Conservation (phyloP, 2,797 vertebrate genomes). For the Lacerta agilis region DNA sequence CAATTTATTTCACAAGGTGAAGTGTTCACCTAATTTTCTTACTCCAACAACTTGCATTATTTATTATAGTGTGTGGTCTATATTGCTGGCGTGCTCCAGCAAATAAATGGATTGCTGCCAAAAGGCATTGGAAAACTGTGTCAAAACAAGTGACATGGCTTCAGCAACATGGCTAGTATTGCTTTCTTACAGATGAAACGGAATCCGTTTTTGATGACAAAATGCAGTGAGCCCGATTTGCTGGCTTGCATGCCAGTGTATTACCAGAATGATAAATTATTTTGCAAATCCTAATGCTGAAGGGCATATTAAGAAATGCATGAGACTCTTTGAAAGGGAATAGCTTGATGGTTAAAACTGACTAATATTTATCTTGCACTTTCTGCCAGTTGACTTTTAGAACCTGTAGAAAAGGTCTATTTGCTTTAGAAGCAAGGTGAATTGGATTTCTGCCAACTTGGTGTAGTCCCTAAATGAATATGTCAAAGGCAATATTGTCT, state of each 20-base stretch:
- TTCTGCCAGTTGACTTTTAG: conserved; percentile 66
- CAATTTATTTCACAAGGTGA: not conserved
- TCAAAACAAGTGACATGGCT: conserved; percentile 26
- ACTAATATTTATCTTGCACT: conserved; percentile 73
- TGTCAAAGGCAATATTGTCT: conserved; percentile 70
- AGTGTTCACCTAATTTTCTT: conserved; percentile 51
- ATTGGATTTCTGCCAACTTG: conserved; percentile 72
- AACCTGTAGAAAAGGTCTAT: conserved; percentile 64
- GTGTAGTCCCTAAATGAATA: conserved; percentile 71
- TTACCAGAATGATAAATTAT: conserved; percentile 53
- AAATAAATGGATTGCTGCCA: conserved; percentile 12
- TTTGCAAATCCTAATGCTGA: conserved; percentile 64
- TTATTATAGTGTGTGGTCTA: conserved; percentile 23
- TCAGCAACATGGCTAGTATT: conserved; percentile 9
- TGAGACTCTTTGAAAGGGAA: conserved; percentile 68
- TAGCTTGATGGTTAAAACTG: conserved; percentile 68
- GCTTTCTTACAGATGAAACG: conserved; percentile 4
- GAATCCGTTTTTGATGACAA: conserved; percentile 33
- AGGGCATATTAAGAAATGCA: conserved; percentile 71
- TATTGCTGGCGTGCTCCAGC: not conserved
- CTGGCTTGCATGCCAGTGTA: conserved; percentile 56
- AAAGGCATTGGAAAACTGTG: conserved; percentile 16
- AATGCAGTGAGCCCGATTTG: conserved; percentile 57
- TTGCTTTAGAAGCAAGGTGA: conserved; percentile 64
- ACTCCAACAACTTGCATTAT: conserved; percentile 54